A percentile compares a stretch with the other conserved stretches of the same genome.
phyloP scores from a whole-genome alignment of 2,113 vertebrate genomes.

The Platichthys flesus region DNA sequence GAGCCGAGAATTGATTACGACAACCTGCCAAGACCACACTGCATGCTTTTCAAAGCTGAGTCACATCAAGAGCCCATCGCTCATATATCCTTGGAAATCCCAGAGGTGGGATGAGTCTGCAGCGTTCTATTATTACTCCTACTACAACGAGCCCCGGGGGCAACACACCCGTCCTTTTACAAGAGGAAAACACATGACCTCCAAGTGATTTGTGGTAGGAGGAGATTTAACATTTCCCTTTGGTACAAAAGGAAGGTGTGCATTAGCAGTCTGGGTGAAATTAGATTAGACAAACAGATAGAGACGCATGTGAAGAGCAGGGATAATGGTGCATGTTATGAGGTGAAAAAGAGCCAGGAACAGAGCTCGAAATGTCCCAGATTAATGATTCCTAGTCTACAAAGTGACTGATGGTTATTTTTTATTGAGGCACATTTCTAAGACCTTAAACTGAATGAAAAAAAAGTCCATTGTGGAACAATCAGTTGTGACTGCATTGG shows the following conservation, averaged over 20 bases:
- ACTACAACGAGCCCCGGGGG: conserved; percentile 57
- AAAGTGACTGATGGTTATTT: not conserved
- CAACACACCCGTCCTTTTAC: conserved; percentile 69
- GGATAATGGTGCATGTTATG: conserved; percentile 1
- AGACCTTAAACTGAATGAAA: not conserved
- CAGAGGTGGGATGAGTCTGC: conserved; percentile 61
- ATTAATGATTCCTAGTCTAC: not conserved
- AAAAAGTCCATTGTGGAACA: not conserved
- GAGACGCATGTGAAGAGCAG: not conserved
- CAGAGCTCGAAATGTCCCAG: not conserved
- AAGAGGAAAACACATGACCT: conserved; percentile 71
- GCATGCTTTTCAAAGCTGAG: conserved; percentile 65
- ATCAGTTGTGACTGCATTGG: not conserved
- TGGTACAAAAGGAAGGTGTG: conserved; percentile 52
- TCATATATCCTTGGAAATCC: conserved; percentile 75
- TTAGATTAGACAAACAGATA: conserved; percentile 28
- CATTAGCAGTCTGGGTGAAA: conserved; percentile 26
- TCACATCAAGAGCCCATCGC: conserved; percentile 65
- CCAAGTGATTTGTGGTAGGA: conserved; percentile 64
- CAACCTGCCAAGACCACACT: conserved; percentile 64
- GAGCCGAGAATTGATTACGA: conserved; percentile 35
- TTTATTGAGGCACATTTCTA: no score
- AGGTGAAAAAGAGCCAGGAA: not conserved
- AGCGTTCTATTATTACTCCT: conserved; percentile 66
- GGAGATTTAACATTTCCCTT: conserved; percentile 48